Base-by-base conservation (phyloP, 2,797 vertebrate genomes). In the Atherinosoma microstoma region DNA sequence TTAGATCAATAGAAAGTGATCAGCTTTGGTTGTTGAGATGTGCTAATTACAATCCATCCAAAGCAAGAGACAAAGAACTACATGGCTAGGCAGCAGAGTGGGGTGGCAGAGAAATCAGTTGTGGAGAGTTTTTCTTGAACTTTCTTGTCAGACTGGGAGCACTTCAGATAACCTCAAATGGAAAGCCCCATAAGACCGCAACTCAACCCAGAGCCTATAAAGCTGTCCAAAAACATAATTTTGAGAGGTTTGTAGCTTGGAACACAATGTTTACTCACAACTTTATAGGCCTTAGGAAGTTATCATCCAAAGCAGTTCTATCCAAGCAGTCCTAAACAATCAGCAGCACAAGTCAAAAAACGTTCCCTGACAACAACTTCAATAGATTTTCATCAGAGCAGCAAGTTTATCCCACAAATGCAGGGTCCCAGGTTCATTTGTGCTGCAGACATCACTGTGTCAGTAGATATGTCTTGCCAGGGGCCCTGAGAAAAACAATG, bases 21-120 rank as follows among this genome's bases (percentile, higher is more conserved):
- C 67, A 75, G 58, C 58, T 68, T 62, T 61, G 73, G n/a, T 76
- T 87, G 82, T 81, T 75, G 53, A 63, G 58, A 65, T 83, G 85
- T 85, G 80, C 30, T 77, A 79, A 88, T 76, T 45, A 3, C 54
- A 20, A 29, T 63, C 53, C 35, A 18, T 76, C 56, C 61, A 76
- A 63, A 80, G 60, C 51, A 35, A 67, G 54, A 65, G 53, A 66
- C 15, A 38, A 64, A 57, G 68, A 53, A 53, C 24, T 35, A 53
- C 3, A 8, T 58, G 68, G 70, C 30, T 7, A 0, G 24, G 62
- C 73, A 64, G 54, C 66, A 68, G 58, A 73, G 61, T 27, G 30
- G 27, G 22, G 49, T 64, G 75, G 84, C 47, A 61, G 64, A 87
- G 72, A 67, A 69, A 57, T 49, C 64, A 75, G 74, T 30, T 65